Evolutionary conservation across 92 coral and sea anemone species (phyloP).

Genomic region (Hydrozoanthus gracilis): DNA sequence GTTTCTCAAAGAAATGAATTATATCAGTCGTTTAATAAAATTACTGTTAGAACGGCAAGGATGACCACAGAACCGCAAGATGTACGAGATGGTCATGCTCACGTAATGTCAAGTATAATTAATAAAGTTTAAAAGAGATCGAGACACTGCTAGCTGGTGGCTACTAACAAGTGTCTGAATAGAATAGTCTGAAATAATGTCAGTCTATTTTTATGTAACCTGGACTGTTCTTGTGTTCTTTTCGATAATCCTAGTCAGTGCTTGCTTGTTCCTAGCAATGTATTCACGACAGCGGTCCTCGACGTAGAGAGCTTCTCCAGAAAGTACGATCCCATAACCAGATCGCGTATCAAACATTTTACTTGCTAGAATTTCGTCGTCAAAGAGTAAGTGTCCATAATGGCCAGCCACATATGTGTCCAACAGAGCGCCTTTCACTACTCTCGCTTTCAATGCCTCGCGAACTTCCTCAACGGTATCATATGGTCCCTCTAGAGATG

Average conservation of each 20-base stretch:
- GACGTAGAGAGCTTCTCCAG: conserved; percentile 53
- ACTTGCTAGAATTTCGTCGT: conserved; percentile 44
- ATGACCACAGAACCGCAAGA: no score
- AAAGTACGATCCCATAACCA: conserved; percentile 70
- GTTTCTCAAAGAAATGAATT: no score
- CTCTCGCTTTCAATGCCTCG: conserved; percentile 38
- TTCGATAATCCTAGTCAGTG: conserved; percentile 18
- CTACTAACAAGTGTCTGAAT: no score
- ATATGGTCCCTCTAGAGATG: conserved; percentile 52
- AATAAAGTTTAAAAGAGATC: no score
- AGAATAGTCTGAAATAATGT: no score
- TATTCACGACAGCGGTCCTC: conserved; percentile 56
- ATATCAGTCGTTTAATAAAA: no score
- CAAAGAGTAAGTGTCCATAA: conserved; percentile 27
- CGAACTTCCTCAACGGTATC: conserved; percentile 47
- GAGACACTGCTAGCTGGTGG: no score
- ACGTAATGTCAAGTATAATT: no score
- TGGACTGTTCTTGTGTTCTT: conserved; percentile 41
- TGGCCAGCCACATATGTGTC: conserved; percentile 66
- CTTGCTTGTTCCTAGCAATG: conserved; percentile 13
- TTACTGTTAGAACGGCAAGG: no score
- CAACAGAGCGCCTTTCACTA: conserved; percentile 49
- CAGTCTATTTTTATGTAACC: conserved; percentile 16
- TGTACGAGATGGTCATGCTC: no score
- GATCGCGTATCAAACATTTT: conserved; percentile 44